phyloP scores from a whole-genome alignment of 2,113 vertebrate species.

The Caretta caretta region DNA sequence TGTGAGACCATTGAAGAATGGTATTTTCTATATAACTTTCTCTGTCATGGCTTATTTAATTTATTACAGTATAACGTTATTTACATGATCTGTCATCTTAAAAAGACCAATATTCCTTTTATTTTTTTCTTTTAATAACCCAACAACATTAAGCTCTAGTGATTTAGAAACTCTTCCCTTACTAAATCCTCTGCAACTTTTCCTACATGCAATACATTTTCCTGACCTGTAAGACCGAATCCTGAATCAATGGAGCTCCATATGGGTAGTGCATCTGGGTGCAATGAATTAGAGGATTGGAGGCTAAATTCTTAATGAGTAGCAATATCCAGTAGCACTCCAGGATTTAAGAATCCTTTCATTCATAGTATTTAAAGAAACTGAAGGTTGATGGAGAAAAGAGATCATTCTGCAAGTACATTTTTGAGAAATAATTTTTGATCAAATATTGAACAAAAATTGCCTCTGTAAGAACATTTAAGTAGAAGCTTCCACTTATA shows the following conservation, averaged over 20 bases:
- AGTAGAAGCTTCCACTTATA: not conserved
- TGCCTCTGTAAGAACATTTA: rapidly evolving
- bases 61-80: not conserved
- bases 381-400: not conserved
- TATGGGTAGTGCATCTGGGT: rapidly evolving
- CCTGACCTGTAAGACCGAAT: not conserved
- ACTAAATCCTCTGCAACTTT: not conserved
- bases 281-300: not conserved
- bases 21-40: not conserved
- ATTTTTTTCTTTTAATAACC: not conserved
- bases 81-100: not conserved
- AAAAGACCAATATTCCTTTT: not conserved
- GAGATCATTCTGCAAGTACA: not conserved
- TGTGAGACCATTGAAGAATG: conserved; percentile 22
- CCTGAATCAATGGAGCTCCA: rapidly evolving
- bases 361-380: not conserved
- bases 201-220: not conserved
- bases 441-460: not conserved
- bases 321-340: not conserved
- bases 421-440: not conserved
- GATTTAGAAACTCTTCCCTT: not conserved
- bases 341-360: not conserved
- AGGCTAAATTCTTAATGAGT: not conserved
- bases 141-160: not conserved
- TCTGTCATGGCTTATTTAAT: not conserved